These are phyloP conservation scores for Drosophila mulleri DNA, from an alignment of 2,888 invertebrate genomes.

Conservation along the genomic window DNA sequence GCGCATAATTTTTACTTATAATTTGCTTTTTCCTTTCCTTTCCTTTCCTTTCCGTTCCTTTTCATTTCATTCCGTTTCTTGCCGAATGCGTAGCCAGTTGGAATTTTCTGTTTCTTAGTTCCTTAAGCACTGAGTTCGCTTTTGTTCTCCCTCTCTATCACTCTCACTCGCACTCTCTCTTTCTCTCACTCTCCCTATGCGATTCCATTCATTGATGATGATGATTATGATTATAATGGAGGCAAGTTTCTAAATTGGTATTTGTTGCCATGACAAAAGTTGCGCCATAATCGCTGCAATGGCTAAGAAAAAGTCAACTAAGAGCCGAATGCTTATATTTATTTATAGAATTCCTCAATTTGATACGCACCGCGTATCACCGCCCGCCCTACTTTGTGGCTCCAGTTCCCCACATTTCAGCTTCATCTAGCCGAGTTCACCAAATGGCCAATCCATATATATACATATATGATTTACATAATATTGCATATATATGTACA, in stretches of 20 bases:
- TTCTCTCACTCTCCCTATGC: constrained; percentile 2
- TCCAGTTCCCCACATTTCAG: background rate
- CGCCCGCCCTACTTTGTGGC: too few species aligned
- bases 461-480: constrained; percentile 2
- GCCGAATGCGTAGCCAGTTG: constrained; percentile 12
- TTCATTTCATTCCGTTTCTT: background rate
- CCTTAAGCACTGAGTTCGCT: background rate
- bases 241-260: constrained; percentile 48
- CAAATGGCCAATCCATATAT: constrained; percentile 5
- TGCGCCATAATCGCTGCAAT: constrained; percentile 55
- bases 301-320: constrained; percentile 34
- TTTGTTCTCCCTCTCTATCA: background rate
- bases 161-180: too few species aligned
- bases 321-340: constrained; percentile 47
- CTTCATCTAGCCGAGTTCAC: constrained; percentile 2
- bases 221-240: constrained; percentile 42
- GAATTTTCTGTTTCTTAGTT: constrained; percentile 2
- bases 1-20: constrained; percentile 73
- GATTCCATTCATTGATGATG: constrained; percentile 42
- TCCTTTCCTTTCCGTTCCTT: background rate
- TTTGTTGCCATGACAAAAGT: constrained; percentile 68
- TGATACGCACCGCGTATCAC: constrained; percentile 3
- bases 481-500: background rate
- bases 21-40: constrained; percentile 52
- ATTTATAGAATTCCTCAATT: constrained; percentile 55